phyloP scores from a whole-genome alignment of 2,113 vertebrate species.

The Cyanocitta stelleri region DNA sequence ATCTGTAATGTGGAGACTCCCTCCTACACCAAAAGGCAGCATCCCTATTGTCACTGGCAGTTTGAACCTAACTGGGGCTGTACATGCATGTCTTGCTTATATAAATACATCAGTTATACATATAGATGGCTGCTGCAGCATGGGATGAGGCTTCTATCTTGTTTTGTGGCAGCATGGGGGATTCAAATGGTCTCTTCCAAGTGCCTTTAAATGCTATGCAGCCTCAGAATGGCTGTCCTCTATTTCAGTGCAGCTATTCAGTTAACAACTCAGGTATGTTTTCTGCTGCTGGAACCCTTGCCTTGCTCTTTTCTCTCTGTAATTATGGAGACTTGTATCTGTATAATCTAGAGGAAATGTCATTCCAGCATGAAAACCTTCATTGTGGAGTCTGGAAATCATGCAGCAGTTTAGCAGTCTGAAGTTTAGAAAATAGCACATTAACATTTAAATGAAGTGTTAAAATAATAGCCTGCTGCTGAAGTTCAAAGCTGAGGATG shows the following conservation, averaged over 20 bases:
- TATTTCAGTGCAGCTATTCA: not conserved
- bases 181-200: not conserved
- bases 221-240: not conserved
- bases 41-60: not conserved
- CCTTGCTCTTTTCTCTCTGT: not conserved
- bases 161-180: not conserved
- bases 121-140: not conserved
- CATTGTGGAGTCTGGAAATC: not conserved
- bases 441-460: conserved; percentile 30
- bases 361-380: not conserved
- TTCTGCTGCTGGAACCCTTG: not conserved
- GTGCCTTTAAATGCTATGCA: not conserved
- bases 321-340: not conserved
- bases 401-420: not conserved
- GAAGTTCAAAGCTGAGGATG: conserved; percentile 1
- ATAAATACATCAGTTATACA: accelerated
- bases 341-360: not conserved
- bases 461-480: not conserved
- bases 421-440: conserved; percentile 1
- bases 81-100: not conserved
- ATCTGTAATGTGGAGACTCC: not conserved
- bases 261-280: not conserved
- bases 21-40: not conserved
- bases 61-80: not conserved
- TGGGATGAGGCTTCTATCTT: not conserved